These are phyloP conservation scores for Disparrhopalites patrizii DNA, from an alignment of 2,888 invertebrate species.

Conservation along the genomic window DNA sequence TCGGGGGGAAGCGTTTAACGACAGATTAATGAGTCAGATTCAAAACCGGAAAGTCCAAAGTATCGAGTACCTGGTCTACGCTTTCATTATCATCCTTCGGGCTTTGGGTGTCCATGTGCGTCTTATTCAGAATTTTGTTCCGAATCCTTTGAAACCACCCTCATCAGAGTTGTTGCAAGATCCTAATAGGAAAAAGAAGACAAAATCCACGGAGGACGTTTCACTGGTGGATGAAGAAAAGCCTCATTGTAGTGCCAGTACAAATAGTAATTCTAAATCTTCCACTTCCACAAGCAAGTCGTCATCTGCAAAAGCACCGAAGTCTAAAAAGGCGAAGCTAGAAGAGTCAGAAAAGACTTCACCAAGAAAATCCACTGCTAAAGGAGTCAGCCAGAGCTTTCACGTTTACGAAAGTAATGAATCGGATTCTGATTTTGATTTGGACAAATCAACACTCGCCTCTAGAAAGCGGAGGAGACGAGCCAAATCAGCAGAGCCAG, in stretches of 20 bases:
- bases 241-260: constrained; percentile 10
- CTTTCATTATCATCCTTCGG: constrained; percentile 72
- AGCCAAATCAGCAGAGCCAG: constrained; percentile 39
- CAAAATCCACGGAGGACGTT: neutral
- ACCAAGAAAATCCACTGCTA: neutral
- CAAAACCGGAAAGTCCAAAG: constrained; percentile 57
- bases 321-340: constrained; percentile 1
- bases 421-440: constrained; percentile 26
- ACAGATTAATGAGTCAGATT: too few relatives aligned
- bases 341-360: constrained; percentile 44
- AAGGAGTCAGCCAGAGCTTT: too few relatives aligned
- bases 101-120: constrained; percentile 77
- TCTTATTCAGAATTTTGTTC: constrained; percentile 73
- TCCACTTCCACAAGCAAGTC: too few relatives aligned
- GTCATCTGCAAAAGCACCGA: too few relatives aligned
- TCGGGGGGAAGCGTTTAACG: too few relatives aligned
- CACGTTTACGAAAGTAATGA: too few relatives aligned
- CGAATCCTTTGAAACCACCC: constrained; percentile 67
- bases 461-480: constrained; percentile 39
- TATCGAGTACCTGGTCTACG: constrained; percentile 66
- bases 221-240: constrained; percentile 1
- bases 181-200: constrained; percentile 8
- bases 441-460: constrained; percentile 49
- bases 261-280: neutral
- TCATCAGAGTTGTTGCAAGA: constrained; percentile 57